Conservation (phyloP, 2,888 invertebrate genomes). For the Clusia tigrina region DNA sequence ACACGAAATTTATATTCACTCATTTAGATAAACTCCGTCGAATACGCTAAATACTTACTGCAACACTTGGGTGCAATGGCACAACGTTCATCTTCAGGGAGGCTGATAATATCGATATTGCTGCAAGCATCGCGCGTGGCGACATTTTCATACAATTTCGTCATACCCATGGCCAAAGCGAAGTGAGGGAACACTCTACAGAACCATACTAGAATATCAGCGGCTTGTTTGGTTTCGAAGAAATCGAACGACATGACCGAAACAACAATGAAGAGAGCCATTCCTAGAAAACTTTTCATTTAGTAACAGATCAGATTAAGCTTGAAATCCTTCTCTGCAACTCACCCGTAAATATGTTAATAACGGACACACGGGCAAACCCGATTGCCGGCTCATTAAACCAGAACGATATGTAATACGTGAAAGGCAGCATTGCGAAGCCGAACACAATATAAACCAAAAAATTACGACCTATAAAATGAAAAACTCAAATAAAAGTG, state of each 20-base stretch:
- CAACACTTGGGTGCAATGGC: conserved; percentile 52
- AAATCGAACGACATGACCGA: conserved; percentile 71
- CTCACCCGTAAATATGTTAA: conserved; percentile 77
- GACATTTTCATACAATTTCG: conserved; percentile 56
- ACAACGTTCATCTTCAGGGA: conserved; percentile 48
- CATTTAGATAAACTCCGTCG: background rate
- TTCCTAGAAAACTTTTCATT: no score
- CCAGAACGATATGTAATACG: conserved; percentile 51
- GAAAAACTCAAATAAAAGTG: background rate
- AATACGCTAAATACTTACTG: no score
- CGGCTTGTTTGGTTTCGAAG: conserved; percentile 69
- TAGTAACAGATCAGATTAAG: background rate
- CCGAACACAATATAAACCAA: conserved; percentile 25
- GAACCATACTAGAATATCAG: conserved; percentile 71
- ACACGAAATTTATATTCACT: background rate
- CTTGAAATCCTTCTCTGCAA: background rate
- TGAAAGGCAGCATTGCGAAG: conserved; percentile 20
- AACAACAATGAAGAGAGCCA: conserved; percentile 76
- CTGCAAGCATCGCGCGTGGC: conserved; percentile 49
- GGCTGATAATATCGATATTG: conserved; percentile 31
- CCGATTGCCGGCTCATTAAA: conserved; percentile 78
- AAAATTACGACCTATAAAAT: conserved; percentile 65
- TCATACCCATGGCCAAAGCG: conserved; percentile 67
- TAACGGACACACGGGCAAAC: conserved; percentile 75
- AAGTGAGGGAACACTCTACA: conserved; percentile 79